Percentiles rank a stretch among this genome's conserved stretches.
Evolutionary conservation across 2,113 vertebrate genomes (phyloP).

Genomic region (Bujurquina vittata): DNA sequence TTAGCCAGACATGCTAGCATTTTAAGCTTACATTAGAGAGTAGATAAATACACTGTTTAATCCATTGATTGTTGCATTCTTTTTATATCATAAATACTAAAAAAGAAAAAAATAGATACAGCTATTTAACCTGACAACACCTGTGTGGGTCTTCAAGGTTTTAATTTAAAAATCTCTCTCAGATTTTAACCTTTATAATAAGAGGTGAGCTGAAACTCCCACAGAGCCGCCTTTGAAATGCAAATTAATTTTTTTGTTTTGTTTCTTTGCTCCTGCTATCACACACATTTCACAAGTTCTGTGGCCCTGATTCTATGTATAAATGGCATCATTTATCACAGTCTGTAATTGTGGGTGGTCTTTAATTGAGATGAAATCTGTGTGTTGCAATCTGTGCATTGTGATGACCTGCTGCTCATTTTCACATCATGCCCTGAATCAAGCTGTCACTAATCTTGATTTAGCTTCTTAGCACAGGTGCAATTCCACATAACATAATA

Average conservation of each 20-base stretch:
- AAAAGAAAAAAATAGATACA: not conserved
- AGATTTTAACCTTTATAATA: not conserved
- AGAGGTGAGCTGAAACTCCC: not conserved
- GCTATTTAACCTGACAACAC: not conserved
- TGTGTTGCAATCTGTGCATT: not conserved
- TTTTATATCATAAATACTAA: not conserved
- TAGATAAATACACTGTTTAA: not conserved
- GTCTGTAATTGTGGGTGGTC: not conserved
- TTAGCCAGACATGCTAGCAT: not conserved
- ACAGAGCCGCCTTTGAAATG: not conserved
- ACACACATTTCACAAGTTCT: not conserved
- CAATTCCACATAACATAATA: not conserved
- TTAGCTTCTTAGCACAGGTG: not conserved
- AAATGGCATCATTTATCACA: constrained; percentile 11
- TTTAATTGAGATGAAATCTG: constrained; percentile 15
- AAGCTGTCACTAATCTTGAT: constrained; percentile 9
- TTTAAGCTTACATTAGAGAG: not conserved
- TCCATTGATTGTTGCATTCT: not conserved
- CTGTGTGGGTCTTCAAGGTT: not conserved
- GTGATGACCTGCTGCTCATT: constrained; percentile 19
- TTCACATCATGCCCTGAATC: not conserved
- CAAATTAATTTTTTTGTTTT: not conserved
- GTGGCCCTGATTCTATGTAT: not conserved
- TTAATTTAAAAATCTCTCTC: not conserved
- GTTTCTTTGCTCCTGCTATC: not conserved